phyloP scores from a whole-genome alignment of 2,888 invertebrate genomes.

The Sylvicola fuscatus region DNA sequence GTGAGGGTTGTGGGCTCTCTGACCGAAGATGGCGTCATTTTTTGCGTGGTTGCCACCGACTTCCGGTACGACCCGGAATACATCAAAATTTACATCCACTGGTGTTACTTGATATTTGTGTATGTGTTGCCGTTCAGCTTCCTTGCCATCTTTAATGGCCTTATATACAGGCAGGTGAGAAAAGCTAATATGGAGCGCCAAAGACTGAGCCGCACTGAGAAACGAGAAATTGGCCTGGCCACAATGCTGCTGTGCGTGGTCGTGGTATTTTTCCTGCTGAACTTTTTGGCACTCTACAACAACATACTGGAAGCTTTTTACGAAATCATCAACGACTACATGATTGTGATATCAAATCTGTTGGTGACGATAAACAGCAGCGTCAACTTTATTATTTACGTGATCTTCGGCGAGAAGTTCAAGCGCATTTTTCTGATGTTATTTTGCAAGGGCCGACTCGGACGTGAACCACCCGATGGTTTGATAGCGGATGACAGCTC shows the following conservation, averaged over 20 bases:
- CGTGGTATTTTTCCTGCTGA: conserved; percentile 84
- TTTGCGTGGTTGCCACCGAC: conserved; percentile 46
- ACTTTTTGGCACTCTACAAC: conserved; percentile 65
- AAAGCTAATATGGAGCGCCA: conserved; percentile 79
- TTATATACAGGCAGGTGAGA: conserved; percentile 70
- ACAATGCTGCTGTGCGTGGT: conserved; percentile 92
- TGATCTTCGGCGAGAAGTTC: conserved; percentile 94
- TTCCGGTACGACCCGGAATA: conserved; percentile 52
- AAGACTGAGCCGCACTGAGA: conserved; percentile 70
- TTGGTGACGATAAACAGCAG: conserved; percentile 93
- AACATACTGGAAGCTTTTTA: conserved; percentile 73
- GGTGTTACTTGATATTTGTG: conserved; percentile 86
- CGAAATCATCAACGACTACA: conserved; percentile 38
- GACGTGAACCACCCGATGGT: conserved; percentile 45
- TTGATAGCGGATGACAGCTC: conserved; percentile 66
- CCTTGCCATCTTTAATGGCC: conserved; percentile 72
- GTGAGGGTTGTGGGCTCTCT: conserved; percentile 28
- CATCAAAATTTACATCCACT: conserved; percentile 75
- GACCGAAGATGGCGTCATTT: conserved; percentile 34
- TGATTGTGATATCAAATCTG: conserved; percentile 71
- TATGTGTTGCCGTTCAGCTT: conserved; percentile 82
- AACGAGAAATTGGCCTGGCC: conserved; percentile 81
- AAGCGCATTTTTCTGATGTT: conserved; percentile 64
- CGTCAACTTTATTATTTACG: conserved; percentile 94
- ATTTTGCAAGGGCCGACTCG: conserved; percentile 46